Evolutionary conservation across 2,113 vertebrate genomes (phyloP).

Genomic region (Columba janthina): DNA sequence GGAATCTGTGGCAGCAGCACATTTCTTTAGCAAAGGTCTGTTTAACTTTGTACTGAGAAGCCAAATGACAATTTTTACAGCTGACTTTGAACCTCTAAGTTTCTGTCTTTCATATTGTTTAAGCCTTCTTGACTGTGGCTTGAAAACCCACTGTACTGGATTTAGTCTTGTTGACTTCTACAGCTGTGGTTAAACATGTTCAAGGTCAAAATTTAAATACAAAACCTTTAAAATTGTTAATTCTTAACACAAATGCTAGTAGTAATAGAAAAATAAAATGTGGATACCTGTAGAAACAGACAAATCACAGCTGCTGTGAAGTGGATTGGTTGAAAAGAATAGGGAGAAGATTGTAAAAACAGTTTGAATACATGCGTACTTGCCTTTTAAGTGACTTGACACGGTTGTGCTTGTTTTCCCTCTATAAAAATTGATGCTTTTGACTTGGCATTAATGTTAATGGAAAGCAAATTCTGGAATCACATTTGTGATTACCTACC

Average conservation of each 20-base stretch:
- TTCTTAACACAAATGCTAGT: neutral
- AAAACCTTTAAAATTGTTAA: neutral
- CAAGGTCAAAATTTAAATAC: conserved; percentile 1
- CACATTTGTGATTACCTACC: neutral
- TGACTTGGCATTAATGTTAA: conserved; percentile 9
- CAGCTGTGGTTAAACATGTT: neutral
- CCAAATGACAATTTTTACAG: conserved; percentile 19
- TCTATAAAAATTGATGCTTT: neutral
- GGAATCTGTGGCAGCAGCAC: neutral
- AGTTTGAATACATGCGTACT: neutral
- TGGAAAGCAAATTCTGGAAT: conserved; percentile 29
- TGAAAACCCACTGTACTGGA: neutral
- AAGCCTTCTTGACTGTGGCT: conserved; percentile 10
- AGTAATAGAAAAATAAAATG: neutral
- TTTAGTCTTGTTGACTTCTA: neutral
- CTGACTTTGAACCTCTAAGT: neutral
- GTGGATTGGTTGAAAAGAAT: neutral
- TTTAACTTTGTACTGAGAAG: neutral
- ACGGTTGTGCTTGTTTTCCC: neutral
- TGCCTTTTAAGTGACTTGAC: neutral
- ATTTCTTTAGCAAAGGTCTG: neutral
- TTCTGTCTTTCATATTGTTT: neutral
- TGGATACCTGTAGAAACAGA: neutral
- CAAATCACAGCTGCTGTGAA: neutral
- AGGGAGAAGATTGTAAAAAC: neutral